Percentiles rank a stretch among this genome's conserved stretches.
Evolutionary conservation across 1,140 invertebrate species (phyloP).

Genomic region (Drosophila nikananu): DNA sequence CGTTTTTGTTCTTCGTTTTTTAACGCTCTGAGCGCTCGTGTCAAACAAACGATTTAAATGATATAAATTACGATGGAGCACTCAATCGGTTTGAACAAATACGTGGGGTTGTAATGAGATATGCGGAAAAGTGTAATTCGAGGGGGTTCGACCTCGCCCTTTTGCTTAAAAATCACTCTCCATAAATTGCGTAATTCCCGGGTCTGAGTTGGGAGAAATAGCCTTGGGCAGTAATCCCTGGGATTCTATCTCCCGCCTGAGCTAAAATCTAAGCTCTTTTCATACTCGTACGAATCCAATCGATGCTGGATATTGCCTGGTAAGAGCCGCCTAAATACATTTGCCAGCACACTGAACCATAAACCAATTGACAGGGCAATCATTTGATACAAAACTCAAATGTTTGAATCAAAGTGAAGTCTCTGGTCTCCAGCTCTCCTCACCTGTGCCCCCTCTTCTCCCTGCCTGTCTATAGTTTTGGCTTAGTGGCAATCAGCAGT

Average conservation of each 20-base stretch:
- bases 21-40: conserved; percentile 47
- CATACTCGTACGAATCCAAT: conserved; percentile 29
- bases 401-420: conserved; percentile 70
- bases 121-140: conserved; percentile 35
- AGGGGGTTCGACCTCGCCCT: neutral
- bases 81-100: conserved; percentile 80
- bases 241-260: neutral
- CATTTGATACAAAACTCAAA: conserved; percentile 69
- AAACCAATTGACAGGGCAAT: conserved; percentile 80
- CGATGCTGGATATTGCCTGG: conserved; percentile 39
- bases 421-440: conserved; percentile 10
- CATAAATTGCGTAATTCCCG: conserved; percentile 4
- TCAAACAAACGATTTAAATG: conserved; percentile 83
- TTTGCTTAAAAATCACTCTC: neutral
- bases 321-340: conserved; percentile 62
- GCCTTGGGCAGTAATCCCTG: conserved; percentile 15
- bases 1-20: conserved; percentile 15
- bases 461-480: conserved; percentile 49
- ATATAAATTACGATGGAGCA: conserved; percentile 81
- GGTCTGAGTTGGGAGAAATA: neutral
- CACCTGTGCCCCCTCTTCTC: conserved; percentile 1
- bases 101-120: conserved; percentile 74
- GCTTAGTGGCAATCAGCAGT: conserved; percentile 74
- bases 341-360: conserved; percentile 75
- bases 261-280: conserved; percentile 14